Base-by-base conservation (phyloP, 2,113 vertebrate species). In the Apaloderma vittatum region DNA sequence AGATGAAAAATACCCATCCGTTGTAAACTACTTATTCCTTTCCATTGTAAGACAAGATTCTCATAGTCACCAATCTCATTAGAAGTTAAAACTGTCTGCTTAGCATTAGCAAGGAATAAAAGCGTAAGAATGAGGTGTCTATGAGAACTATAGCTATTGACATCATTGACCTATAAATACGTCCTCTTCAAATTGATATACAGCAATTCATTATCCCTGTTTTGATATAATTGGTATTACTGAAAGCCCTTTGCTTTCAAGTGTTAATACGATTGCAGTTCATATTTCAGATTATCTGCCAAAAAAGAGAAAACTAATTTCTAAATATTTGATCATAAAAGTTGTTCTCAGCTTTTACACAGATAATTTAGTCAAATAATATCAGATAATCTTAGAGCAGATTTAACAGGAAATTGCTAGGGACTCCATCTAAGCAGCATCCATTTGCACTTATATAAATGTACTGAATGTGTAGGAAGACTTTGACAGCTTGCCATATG, bases 381-480 rank as follows among this genome's bases (percentile, higher is more conserved):
- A 98, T 98, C 98, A 98, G 97, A 98, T 97, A 97, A 98, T 98
- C 97, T 98, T 97, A 92, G 94, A 96, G 96, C 91, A 97, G 96
- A 96, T 97, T 98, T 98, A 94, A 96, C 96, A 98, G 97, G 97
- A 98, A 98, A 98, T 98, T 98, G 97, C 96, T 95, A 86, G 89
- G 77, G 94, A 98, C 96, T 97, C 93, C 95, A 95, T 98, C 97
- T 97, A 97, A 97, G 97, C 95, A 98, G 98, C 97, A 98, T 98
- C 98, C 98, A 99, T 99, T 99, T 99, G 99, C 99, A 99, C 99
- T 99, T 99, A 99, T 98, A 99, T 99, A 99, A 99, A 98, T 98
- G 98, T 99, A 99, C 98, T 98, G 97, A 99, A 99, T 98, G 98
- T 98, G 98, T 98, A 97, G 98, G 98, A 94, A 98, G 97, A 98